These are phyloP conservation scores for Saccopteryx leptura DNA, from an alignment of 2,113 vertebrate species.

Conservation along the genomic window DNA sequence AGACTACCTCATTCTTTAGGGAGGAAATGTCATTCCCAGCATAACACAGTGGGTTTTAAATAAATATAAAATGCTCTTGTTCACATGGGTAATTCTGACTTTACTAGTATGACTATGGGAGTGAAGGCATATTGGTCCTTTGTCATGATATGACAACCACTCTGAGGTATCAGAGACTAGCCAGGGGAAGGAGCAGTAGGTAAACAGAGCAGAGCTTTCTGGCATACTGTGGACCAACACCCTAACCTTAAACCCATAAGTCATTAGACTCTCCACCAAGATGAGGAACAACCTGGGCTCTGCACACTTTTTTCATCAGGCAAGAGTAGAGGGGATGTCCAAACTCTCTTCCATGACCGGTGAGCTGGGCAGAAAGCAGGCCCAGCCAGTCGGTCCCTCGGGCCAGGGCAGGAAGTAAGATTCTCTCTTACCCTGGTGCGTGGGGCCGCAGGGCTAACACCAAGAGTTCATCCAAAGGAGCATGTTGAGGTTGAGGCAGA, in stretches of 20 bases:
- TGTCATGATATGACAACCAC: not conserved
- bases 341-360: slow-evolving; percentile 78
- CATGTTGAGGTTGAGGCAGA: slow-evolving; percentile 69
- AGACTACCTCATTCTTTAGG: slow-evolving; percentile 33
- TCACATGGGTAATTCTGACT: not conserved
- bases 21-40: not conserved
- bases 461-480: slow-evolving; percentile 78
- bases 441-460: slow-evolving; percentile 86
- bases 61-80: not conserved
- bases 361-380: slow-evolving; percentile 82
- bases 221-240: not conserved
- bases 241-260: not conserved
- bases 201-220: not conserved
- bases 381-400: slow-evolving; percentile 86
- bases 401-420: slow-evolving; percentile 84
- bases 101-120: not conserved
- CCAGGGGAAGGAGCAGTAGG: not conserved
- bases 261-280: not conserved
- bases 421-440: slow-evolving; percentile 86
- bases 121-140: not conserved
- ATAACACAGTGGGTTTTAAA: not conserved
- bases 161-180: not conserved
- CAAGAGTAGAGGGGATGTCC: slow-evolving; percentile 68
- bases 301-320: slow-evolving; percentile 46
- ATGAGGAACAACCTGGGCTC: not conserved